Evolutionary conservation across 2,113 vertebrate genomes (phyloP), one percentile per base, ranked within the genome.

Genomic region (Psettodes erumei): DNA sequence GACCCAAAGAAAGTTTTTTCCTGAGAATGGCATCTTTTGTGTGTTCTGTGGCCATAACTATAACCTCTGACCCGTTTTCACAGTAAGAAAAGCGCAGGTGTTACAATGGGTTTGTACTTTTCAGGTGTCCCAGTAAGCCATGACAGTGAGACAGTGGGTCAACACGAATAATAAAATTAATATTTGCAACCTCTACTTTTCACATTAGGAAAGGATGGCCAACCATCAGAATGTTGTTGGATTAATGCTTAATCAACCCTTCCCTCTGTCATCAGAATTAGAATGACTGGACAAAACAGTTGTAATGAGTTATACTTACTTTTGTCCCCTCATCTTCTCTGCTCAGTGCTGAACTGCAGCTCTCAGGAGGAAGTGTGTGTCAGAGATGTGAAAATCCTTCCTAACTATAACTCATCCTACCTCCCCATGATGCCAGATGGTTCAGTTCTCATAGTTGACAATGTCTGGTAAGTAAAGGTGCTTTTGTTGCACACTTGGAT

Each of bases 391-490:
- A 93, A 90, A 59, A 95, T 97, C 55, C 91, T 96, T 13, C 96
- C 96, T 43, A 96, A 97, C 85, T 95, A 96, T 74, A 97, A 96
- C 13, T 94, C 95, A 45, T 96, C 95, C 38, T 97, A 95, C 86
- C 93, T 97, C 38, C 96, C 96, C 25, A 93, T 97, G 90, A 96
- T 97, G 96, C 96, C 96, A 0, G 96, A 97, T 0, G 95, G 96
- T 47, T 97, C 96, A 0, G 96, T 97, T 6, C 92, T 97, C 71
- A 91, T 96, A 27, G 95, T 96, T 0, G 96, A 97, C 65, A 95
- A 95, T 18, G 95, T 96, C 66, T 96, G 96, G 96, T 96, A 85
- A 88, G 94, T 48, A 21, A 11, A 61, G 15, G 5, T 25, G 10
- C 15, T 6, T 18, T 21, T 8, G 0, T 0, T 40, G 18, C 47